Conservation (phyloP, 2,888 invertebrate genomes). For the Druceiella hillmani region DNA sequence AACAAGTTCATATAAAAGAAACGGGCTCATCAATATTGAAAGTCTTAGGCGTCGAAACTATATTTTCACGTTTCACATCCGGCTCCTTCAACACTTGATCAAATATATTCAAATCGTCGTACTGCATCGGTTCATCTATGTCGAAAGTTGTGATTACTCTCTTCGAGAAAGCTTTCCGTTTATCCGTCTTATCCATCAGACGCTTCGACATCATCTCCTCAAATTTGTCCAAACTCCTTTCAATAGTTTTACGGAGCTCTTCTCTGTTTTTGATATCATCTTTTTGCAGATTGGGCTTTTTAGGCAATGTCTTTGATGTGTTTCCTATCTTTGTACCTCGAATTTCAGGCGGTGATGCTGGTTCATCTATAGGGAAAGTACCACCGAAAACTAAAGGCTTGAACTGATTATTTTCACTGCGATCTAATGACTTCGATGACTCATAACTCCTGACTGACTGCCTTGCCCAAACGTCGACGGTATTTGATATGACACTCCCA, state of each 20-base stretch:
- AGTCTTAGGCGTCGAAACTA: constrained; percentile 46
- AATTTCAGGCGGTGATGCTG: constrained; percentile 34
- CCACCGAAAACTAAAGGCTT: constrained; percentile 77
- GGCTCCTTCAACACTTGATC: constrained; percentile 17
- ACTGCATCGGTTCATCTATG: constrained; percentile 47
- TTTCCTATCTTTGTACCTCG: too few species aligned
- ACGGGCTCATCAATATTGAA: constrained; percentile 55
- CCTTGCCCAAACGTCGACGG: constrained; percentile 59
- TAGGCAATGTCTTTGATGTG: constrained; percentile 1
- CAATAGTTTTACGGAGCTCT: constrained; percentile 37
- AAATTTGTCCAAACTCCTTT: constrained; percentile 44
- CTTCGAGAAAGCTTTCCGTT: constrained; percentile 18
- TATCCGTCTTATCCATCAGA: constrained; percentile 13
- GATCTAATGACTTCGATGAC: constrained; percentile 35
- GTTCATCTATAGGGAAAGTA: constrained; percentile 81
- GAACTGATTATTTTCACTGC: constrained; percentile 28
- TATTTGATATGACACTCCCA: constrained; percentile 51
- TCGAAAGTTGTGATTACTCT: constrained; percentile 35
- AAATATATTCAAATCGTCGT: constrained; percentile 16
- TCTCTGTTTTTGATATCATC: constrained; percentile 26
- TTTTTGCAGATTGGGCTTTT: constrained; percentile 15
- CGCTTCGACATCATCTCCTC: constrained; percentile 36
- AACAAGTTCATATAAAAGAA: constrained; percentile 21
- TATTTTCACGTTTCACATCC: constrained; percentile 27
- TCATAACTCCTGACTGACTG: constrained; percentile 43